Percentiles rank a stretch among this genome's conserved stretches.
phyloP scores from a whole-genome alignment of 2,113 vertebrate species.

The Pelobates fuscus region DNA sequence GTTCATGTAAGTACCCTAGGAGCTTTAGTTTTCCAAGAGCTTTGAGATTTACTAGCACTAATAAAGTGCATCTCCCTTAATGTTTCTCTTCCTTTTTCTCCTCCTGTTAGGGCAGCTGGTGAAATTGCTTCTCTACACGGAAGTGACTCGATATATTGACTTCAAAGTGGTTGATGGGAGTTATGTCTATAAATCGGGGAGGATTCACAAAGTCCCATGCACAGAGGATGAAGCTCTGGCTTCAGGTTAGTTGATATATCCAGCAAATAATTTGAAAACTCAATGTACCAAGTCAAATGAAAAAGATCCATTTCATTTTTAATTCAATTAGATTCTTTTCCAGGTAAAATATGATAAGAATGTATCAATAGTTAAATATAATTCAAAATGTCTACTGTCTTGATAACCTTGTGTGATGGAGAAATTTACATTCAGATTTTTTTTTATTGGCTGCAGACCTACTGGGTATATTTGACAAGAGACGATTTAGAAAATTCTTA shows the following conservation, averaged over 20 bases:
- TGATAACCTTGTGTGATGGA: too few species aligned
- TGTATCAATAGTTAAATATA: too few species aligned
- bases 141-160: slow-evolving; percentile 88
- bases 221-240: slow-evolving; percentile 87
- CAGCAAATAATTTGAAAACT: too few species aligned
- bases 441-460: slow-evolving; percentile 68
- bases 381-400: too few species aligned
- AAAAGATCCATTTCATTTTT: too few species aligned
- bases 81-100: background rate
- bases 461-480: slow-evolving; percentile 92
- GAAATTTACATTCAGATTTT: background rate
- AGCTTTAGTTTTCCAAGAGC: too few species aligned
- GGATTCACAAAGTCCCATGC: slow-evolving; percentile 90
- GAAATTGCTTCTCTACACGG: slow-evolving; percentile 90
- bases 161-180: slow-evolving; percentile 92
- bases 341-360: too few species aligned
- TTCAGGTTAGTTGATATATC: slow-evolving; percentile 74
- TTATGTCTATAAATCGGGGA: slow-evolving; percentile 88
- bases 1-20: too few species aligned
- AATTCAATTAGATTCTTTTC: too few species aligned
- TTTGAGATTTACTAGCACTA: too few species aligned
- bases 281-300: too few species aligned
- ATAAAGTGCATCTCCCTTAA: background rate
- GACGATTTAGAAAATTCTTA: slow-evolving; percentile 87
- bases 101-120: slow-evolving; percentile 79